Base-by-base conservation (phyloP, 2,888 invertebrate species). In the Patella ulyssiponensis region DNA sequence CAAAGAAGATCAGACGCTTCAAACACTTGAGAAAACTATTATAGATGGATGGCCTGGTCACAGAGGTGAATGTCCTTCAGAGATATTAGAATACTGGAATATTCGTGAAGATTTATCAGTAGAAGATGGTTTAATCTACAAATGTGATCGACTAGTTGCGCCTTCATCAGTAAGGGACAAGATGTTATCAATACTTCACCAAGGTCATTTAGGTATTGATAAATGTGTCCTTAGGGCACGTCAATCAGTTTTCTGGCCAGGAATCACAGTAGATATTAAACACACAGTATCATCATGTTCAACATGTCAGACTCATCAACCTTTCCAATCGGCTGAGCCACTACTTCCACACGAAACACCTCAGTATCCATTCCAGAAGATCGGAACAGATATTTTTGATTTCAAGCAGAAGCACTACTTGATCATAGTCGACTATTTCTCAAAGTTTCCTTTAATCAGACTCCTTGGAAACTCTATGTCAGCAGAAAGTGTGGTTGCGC, bases 111-210 rank as follows among this genome's bases (percentile, higher is more conserved):
- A 75, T 27, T 33, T 70, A 56, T 70, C 23, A 51, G 71, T 75
- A 14, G 75, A n/a, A n/a, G 56, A 70, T 75, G 75, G 75, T 7
- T 54, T 75, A n/a, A 71, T 70, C 53, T 51, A 70, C 20, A 70
- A 70, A 51, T 58, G 58, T 17, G n/a, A 58, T n/a, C 58, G 58
- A n/a, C n/a, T n/a, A n/a, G 64, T 64, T n/a, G 17, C 17, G 20
- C n/a, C 64, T 64, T 64, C 64, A 64, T 64, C 64, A 64, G 9
- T n/a, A 23, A 12, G 54, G 17, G 54, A 64, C n/a, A 64, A 64
- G n/a, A n/a, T n/a, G n/a, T n/a, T n/a, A n/a, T n/a, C n/a, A n/a
- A n/a, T n/a, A n/a, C n/a, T n/a, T n/a, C n/a, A n/a, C n/a, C n/a
- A n/a, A n/a, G n/a, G n/a, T n/a, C n/a, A n/a, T n/a, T n/a, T n/a